These are phyloP conservation scores for Lindbergichthys nudifrons DNA, from an alignment of 2,797 vertebrate genomes.

Conservation along the genomic window DNA sequence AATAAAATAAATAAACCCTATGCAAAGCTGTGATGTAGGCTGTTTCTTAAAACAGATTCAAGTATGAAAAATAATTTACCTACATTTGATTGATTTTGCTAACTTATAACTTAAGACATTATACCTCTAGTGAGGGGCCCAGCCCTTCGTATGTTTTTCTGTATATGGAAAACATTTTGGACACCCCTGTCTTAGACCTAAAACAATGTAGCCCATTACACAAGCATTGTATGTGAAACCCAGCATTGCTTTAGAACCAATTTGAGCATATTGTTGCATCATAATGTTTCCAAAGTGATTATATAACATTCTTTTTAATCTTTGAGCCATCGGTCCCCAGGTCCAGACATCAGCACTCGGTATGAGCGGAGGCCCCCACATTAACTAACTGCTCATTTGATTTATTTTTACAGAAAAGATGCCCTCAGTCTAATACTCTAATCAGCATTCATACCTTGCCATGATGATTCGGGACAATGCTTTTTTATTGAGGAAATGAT, in stretches of 20 bases:
- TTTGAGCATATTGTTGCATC: background rate
- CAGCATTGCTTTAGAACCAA: background rate
- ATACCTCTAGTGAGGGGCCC: too few species aligned
- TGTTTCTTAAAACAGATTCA: too few species aligned
- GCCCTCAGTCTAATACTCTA: slow-evolving; percentile 95
- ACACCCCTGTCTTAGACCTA: too few species aligned
- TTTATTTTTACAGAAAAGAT: slow-evolving; percentile 92
- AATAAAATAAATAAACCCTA: too few species aligned
- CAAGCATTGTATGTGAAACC: too few species aligned
- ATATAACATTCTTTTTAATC: slow-evolving; percentile 29
- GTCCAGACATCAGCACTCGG: slow-evolving; percentile 23
- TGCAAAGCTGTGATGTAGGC: too few species aligned
- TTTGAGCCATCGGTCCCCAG: slow-evolving; percentile 3
- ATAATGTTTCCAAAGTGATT: slow-evolving; percentile 7
- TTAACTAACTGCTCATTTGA: slow-evolving; percentile 71
- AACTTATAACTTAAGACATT: too few species aligned
- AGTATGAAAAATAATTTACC: too few species aligned
- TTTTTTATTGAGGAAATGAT: slow-evolving; percentile 99
- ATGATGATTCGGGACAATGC: slow-evolving; percentile 95
- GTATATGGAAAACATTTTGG: too few species aligned
- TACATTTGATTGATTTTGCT: too few species aligned
- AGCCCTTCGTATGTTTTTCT: too few species aligned
- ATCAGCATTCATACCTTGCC: slow-evolving; percentile 98
- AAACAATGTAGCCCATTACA: too few species aligned
- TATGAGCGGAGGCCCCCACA: slow-evolving; percentile 31